phyloP scores from a whole-genome alignment of 1,140 invertebrate species.

The Oppia nitens region DNA sequence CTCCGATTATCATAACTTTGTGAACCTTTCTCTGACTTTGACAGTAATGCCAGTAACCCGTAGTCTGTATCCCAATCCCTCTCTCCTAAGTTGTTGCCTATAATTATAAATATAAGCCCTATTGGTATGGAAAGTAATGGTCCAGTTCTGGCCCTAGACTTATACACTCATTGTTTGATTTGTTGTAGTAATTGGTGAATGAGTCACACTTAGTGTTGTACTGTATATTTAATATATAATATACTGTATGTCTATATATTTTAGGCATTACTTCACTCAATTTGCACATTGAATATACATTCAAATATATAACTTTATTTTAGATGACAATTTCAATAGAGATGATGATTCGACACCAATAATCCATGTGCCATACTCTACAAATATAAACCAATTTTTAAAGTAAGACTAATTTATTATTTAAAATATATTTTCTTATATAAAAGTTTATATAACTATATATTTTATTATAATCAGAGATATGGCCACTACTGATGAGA shows the following conservation, averaged over 20 bases:
- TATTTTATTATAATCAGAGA: not conserved
- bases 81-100: too few relatives aligned
- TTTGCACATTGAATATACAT: too few relatives aligned
- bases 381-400: too few relatives aligned
- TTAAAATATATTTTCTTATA: too few relatives aligned
- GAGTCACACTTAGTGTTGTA: not conserved
- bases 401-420: too few relatives aligned
- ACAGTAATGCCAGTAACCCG: not conserved
- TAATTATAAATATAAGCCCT: too few relatives aligned
- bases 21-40: not conserved
- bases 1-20: too few relatives aligned
- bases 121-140: too few relatives aligned
- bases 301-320: not conserved
- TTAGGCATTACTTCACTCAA: not conserved
- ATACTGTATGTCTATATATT: too few relatives aligned
- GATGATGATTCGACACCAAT: not conserved
- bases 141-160: not conserved
- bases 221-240: too few relatives aligned
- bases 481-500: not conserved
- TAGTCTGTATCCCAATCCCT: not conserved
- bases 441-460: too few relatives aligned
- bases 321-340: not conserved
- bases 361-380: too few relatives aligned
- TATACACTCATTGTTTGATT: not conserved
- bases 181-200: not conserved